Base-by-base conservation (phyloP, 2,888 invertebrate genomes). In the Drosophila macrothrix region DNA sequence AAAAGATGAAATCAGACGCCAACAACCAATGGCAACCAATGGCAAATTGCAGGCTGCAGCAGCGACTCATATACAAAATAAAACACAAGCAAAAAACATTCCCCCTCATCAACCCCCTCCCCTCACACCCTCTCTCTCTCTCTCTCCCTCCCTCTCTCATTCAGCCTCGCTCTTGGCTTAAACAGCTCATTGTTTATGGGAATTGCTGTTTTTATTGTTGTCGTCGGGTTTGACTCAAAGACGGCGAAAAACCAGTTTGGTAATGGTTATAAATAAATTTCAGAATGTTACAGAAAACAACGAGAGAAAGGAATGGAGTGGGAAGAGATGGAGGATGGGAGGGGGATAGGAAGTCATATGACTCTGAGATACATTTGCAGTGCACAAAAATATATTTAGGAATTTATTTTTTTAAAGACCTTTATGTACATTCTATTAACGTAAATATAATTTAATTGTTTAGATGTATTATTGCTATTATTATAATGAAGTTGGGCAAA, bases 1-100 rank as follows among this genome's bases (percentile, higher is more conserved):
- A 72, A 82, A 75, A 82, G 86, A 85, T 85, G 88, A 83, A 88
- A 88, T 83, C 83, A 82, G 74, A 68, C 80, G 80, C 78, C 78
- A 78, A 78, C 83, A 67, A n/a, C n/a, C n/a, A n/a, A n/a, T n/a
- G 31, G 39, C 29, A 54, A 14, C 49, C 37, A 55, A 41, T 60
- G 55, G 59, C 73, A 62, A 65, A 77, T 41, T 68, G 66, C 70
- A 56, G 54, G 43, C 62, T 64, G 60, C 77, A 59, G 60, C 77
- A 55, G 80, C 80, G 68, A 78, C 80, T 66, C 62, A 59, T 70
- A 74, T 70, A 46, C 19, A 25, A 46, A 46, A 78, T 66, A 63
- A 60, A 22, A 56, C 29, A 28, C 46, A 41, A 22, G 56, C 46
- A 31, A 55, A 39, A 25, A 29, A 29, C 43, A 31, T n/a, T 14